Conservation (phyloP, 2,888 invertebrate species). For the Eudemis profundana region DNA sequence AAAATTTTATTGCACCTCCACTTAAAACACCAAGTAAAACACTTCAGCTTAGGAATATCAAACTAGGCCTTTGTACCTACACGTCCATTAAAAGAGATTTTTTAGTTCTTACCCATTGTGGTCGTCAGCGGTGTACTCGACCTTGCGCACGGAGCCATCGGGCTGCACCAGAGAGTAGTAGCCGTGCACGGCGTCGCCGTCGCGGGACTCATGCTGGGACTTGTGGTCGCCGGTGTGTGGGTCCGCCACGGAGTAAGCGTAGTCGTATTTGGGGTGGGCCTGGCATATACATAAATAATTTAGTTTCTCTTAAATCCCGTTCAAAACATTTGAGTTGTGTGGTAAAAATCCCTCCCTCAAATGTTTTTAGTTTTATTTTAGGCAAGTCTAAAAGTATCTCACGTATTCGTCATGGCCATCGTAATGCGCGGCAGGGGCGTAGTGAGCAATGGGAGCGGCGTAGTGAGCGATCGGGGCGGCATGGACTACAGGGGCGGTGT, state of each 20-base stretch:
- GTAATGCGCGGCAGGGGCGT: conserved; percentile 49
- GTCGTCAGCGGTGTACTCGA: conserved; percentile 80
- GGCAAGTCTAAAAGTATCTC: conserved; percentile 38
- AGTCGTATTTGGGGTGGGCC: conserved; percentile 77
- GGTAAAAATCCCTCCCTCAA: too few species aligned
- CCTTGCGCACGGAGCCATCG: conserved; percentile 82
- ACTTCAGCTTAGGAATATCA: too few species aligned
- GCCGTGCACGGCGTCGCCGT: conserved; percentile 85
- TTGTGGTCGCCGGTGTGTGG: conserved; percentile 86
- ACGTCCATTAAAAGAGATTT: not conserved
- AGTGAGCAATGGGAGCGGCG: conserved; percentile 46
- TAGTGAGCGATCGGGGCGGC: conserved; percentile 48
- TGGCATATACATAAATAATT: conserved; percentile 45
- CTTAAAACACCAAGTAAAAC: too few species aligned
- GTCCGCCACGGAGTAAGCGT: conserved; percentile 82
- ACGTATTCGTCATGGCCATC: conserved; percentile 55
- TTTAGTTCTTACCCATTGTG: conserved; percentile 75
- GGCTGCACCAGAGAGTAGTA: conserved; percentile 85
- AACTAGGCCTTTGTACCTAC: too few species aligned
- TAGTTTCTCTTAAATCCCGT: not conserved
- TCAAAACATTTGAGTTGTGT: too few species aligned
- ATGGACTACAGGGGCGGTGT: conserved; percentile 41
- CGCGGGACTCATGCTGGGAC: conserved; percentile 80
- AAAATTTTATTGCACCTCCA: too few species aligned
- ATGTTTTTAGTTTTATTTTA: too few species aligned